phyloP scores from a whole-genome alignment of 2,113 vertebrate species.

The Brachirus orientalis region DNA sequence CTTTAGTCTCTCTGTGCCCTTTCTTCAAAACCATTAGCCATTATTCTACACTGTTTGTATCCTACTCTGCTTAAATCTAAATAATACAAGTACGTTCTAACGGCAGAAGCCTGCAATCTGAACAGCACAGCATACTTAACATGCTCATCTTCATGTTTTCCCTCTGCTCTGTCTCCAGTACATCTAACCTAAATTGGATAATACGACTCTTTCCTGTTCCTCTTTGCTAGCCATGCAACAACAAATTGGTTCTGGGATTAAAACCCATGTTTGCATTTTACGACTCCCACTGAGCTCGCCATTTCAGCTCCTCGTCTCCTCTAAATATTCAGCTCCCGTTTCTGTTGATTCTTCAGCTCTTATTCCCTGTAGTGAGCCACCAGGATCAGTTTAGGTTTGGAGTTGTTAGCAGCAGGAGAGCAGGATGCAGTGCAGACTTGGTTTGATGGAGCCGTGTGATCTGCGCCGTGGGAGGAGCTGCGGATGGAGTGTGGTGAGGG shows the following conservation, averaged over 20 bases:
- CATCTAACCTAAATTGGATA: no score
- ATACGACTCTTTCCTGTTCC: no score
- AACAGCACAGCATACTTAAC: conserved; percentile 5
- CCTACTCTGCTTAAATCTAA: no score
- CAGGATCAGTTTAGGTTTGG: conserved; percentile 66
- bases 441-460: neutral
- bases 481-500: conserved; percentile 36
- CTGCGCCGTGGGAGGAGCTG: conserved; percentile 10
- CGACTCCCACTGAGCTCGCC: conserved; percentile 27
- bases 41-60: no score
- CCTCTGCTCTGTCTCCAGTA: conserved; percentile 11
- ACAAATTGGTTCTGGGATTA: conserved; percentile 22
- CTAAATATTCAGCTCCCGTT: neutral
- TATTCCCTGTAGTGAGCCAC: conserved; percentile 74
- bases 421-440: neutral
- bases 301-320: neutral
- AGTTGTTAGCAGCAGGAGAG: neutral
- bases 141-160: conserved; percentile 11
- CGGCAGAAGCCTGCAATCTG: conserved; percentile 5
- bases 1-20: no score
- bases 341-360: neutral
- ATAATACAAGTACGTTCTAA: conserved; percentile 2
- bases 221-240: no score
- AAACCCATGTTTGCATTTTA: conserved; percentile 11
- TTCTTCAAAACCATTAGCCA: no score